phyloP scores from a whole-genome alignment of 1,140 invertebrate genomes.

The Micrasema minimum region DNA sequence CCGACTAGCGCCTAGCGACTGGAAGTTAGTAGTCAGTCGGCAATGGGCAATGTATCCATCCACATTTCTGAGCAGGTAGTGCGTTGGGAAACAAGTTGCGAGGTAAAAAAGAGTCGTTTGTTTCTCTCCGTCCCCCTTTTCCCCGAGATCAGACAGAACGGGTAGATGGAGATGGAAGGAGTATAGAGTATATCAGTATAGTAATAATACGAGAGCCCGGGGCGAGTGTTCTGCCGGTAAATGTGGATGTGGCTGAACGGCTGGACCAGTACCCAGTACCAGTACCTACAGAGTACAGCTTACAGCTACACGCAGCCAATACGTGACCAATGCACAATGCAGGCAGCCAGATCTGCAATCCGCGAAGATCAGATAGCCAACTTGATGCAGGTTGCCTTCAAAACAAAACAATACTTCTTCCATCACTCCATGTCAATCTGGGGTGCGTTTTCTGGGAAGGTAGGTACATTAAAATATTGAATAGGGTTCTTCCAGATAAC shows the following conservation, averaged over 20 bases:
- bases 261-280: background rate
- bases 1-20: constrained; percentile 4
- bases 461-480: too few relatives aligned
- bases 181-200: constrained; percentile 5
- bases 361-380: too few relatives aligned
- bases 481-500: too few relatives aligned
- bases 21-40: constrained; percentile 1
- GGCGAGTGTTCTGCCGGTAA: constrained; percentile 28
- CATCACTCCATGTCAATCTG: too few relatives aligned
- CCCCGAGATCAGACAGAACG: constrained; percentile 22
- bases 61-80: constrained; percentile 36
- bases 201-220: constrained; percentile 37
- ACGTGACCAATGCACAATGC: too few relatives aligned
- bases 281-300: background rate
- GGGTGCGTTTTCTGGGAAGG: too few relatives aligned
- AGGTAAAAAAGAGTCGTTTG: constrained; percentile 23
- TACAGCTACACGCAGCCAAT: background rate
- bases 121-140: constrained; percentile 53
- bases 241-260: background rate
- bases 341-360: constrained; percentile 8
- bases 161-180: background rate
- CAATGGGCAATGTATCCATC: background rate
- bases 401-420: too few relatives aligned
- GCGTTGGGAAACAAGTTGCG: constrained; percentile 55
- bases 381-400: too few relatives aligned